phyloP scores from a whole-genome alignment of 2,113 vertebrate genomes.

The Syngnathus typhle region DNA sequence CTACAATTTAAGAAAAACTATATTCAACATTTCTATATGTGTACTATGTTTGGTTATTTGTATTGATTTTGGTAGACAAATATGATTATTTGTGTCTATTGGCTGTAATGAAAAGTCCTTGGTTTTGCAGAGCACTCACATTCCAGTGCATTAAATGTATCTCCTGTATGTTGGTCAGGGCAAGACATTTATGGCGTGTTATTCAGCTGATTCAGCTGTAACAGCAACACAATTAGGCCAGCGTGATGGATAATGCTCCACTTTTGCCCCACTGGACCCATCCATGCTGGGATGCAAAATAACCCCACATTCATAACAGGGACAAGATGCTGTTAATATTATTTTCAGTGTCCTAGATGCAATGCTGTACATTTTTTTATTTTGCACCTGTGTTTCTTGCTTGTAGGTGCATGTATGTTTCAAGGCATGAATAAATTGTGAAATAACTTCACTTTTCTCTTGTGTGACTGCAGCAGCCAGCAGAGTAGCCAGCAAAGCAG shows the following conservation, averaged over 20 bases:
- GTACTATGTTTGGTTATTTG: not conserved
- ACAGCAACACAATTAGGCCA: not conserved
- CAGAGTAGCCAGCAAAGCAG: constrained; percentile 56
- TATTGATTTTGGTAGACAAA: not conserved
- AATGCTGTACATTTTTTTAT: not conserved
- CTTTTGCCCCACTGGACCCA: not conserved
- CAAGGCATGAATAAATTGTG: not conserved
- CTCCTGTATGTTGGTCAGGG: not conserved
- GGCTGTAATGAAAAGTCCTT: not conserved
- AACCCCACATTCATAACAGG: not conserved
- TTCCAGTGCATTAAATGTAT: not conserved
- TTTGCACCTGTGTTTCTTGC: not conserved
- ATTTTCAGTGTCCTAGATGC: not conserved
- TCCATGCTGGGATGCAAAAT: not conserved
- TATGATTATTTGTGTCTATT: not conserved
- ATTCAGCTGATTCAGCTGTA: not conserved
- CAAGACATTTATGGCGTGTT: not conserved
- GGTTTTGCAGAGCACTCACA: not conserved
- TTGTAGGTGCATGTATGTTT: not conserved
- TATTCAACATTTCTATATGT: not conserved
- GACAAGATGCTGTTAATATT: not conserved
- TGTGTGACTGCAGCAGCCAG: constrained; percentile 47
- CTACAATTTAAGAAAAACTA: not conserved
- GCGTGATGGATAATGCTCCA: not conserved
- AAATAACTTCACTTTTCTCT: not conserved